phyloP scores from a whole-genome alignment of 1,140 invertebrate species.

The Hylaeus anthracinus region DNA sequence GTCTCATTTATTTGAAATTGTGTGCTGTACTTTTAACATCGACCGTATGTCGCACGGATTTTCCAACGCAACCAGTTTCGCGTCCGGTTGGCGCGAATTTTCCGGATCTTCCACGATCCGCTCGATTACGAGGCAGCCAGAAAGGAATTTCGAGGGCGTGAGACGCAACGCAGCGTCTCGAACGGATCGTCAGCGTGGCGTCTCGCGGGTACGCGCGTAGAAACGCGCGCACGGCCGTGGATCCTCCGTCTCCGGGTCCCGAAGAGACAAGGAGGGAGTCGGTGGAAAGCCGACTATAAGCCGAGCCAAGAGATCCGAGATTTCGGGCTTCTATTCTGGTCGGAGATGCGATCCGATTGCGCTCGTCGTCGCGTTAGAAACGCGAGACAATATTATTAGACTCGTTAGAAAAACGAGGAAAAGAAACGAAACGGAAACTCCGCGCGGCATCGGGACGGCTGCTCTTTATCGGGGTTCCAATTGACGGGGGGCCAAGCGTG shows the following conservation, averaged over 20 bases:
- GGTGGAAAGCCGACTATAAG: slow-evolving; percentile 42
- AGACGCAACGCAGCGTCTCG: slow-evolving; percentile 4
- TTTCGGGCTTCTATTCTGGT: slow-evolving; percentile 73
- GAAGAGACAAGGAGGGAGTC: slow-evolving; percentile 53
- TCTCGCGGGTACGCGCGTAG: neutral
- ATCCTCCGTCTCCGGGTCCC: too few relatives aligned
- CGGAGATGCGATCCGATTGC: slow-evolving; percentile 72
- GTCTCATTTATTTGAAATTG: too few relatives aligned
- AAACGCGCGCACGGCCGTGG: neutral
- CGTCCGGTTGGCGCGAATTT: neutral
- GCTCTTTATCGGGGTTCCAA: neutral
- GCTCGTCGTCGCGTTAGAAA: slow-evolving; percentile 71
- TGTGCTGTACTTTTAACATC: too few relatives aligned
- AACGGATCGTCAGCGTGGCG: slow-evolving; percentile 15
- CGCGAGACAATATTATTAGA: slow-evolving; percentile 78
- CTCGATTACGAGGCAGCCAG: slow-evolving; percentile 8
- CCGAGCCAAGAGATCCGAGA: slow-evolving; percentile 66
- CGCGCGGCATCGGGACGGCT: neutral
- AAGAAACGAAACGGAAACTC: neutral
- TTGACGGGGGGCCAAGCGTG: neutral
- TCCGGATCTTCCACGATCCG: neutral
- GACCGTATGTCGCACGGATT: too few relatives aligned
- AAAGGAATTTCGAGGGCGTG: slow-evolving; percentile 35
- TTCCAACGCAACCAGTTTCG: too few relatives aligned
- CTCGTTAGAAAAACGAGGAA: slow-evolving; percentile 61